These are phyloP conservation scores for Pangasius krempfi DNA, from an alignment of 2,797 vertebrate genomes.

Conservation along the genomic window DNA sequence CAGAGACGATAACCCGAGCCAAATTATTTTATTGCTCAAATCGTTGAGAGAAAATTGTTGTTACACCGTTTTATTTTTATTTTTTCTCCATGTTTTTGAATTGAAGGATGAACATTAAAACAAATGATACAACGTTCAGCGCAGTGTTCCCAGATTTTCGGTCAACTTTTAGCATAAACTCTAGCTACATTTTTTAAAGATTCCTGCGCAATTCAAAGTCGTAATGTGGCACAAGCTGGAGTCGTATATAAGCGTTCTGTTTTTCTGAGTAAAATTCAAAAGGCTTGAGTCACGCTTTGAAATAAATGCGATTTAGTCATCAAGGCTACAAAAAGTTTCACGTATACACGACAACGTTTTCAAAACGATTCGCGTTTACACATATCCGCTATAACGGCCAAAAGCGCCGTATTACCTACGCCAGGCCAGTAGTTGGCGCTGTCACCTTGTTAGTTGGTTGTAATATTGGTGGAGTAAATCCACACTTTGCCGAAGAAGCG, in stretches of 20 bases:
- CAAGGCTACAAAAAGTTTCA: too few species aligned
- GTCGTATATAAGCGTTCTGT: too few species aligned
- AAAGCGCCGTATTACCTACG: too few species aligned
- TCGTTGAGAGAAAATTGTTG: not conserved
- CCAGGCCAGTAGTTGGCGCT: too few species aligned
- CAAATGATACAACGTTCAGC: not conserved
- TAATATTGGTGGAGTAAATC: too few species aligned
- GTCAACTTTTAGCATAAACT: too few species aligned
- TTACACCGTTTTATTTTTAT: not conserved
- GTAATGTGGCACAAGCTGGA: not conserved
- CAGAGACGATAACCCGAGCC: not conserved
- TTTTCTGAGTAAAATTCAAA: not conserved
- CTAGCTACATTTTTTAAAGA: too few species aligned
- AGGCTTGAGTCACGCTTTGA: not conserved
- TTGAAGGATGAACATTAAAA: not conserved
- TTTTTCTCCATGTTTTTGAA: not conserved
- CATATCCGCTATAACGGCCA: too few species aligned
- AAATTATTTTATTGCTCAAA: not conserved
- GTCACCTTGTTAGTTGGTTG: too few species aligned
- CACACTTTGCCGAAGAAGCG: too few species aligned
- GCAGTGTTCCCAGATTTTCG: not conserved
- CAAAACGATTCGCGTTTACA: too few species aligned
- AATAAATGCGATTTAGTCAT: not conserved
- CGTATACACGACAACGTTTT: too few species aligned
- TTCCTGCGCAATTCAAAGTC: not conserved